phyloP scores from a whole-genome alignment of 1,140 invertebrate genomes.

The Cotesia glomerata region DNA sequence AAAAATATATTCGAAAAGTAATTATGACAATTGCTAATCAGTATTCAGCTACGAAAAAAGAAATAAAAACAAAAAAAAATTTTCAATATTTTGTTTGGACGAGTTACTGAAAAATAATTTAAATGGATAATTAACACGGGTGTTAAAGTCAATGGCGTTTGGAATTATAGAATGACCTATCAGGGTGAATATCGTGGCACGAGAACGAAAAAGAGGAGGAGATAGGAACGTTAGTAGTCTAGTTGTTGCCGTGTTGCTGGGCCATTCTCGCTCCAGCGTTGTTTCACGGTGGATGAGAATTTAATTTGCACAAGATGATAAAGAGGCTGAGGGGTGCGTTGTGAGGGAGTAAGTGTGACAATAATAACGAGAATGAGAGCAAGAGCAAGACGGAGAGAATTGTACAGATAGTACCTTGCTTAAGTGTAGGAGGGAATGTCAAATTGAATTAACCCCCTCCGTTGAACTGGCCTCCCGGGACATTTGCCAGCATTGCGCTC shows the following conservation, averaged over 20 bases:
- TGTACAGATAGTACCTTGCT: constrained; percentile 57
- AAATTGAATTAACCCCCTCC: constrained; percentile 60
- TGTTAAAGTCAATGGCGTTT: background rate
- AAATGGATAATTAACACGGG: background rate
- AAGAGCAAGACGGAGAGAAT: constrained; percentile 17
- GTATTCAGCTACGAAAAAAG: no score
- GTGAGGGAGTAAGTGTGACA: background rate
- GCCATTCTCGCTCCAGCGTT: constrained; percentile 42
- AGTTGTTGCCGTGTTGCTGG: constrained; percentile 4
- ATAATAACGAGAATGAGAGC: constrained; percentile 17
- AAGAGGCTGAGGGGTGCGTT: constrained; percentile 26
- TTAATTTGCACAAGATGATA: constrained; percentile 56
- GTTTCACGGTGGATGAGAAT: constrained; percentile 63
- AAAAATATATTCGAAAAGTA: no score
- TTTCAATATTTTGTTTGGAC: background rate
- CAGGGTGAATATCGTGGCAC: background rate
- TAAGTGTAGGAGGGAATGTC: constrained; percentile 61
- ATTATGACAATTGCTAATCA: no score
- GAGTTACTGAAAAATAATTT: background rate
- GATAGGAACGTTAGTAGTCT: background rate
- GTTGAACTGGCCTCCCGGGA: constrained; percentile 48
- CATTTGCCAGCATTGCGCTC: constrained; percentile 47
- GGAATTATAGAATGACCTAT: background rate
- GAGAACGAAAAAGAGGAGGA: background rate
- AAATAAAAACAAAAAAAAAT: no score